Conservation (phyloP, 2,113 vertebrate species). For the Ploceus nigricollis region DNA sequence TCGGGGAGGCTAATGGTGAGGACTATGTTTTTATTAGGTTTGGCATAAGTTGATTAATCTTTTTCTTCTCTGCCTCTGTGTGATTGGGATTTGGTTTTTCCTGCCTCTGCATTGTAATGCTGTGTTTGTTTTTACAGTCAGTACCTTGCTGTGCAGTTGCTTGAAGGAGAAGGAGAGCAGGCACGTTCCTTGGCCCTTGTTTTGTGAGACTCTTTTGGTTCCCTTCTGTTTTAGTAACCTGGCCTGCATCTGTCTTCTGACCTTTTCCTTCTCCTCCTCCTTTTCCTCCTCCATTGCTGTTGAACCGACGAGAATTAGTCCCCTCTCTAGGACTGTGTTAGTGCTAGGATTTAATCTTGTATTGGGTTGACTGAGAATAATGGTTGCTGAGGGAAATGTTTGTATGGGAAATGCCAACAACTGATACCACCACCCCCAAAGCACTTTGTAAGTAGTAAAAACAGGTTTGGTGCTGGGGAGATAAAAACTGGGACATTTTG, state of each 20-base stretch:
- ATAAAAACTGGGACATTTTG: background rate
- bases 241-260: background rate
- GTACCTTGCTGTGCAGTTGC: constrained; percentile 26
- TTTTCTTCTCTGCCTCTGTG: constrained; percentile 31
- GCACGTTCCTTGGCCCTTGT: background rate
- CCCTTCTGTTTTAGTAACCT: background rate
- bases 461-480: background rate
- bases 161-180: constrained; percentile 5
- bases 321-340: background rate
- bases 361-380: background rate
- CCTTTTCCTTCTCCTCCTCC: background rate
- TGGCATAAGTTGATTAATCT: constrained; percentile 45
- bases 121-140: constrained; percentile 55
- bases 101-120: constrained; percentile 21
- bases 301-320: background rate
- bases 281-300: background rate
- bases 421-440: background rate
- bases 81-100: constrained; percentile 50
- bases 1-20: background rate
- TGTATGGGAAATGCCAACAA: background rate
- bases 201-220: background rate
- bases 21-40: constrained; percentile 44
- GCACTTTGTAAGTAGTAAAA: background rate
- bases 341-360: background rate
- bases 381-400: background rate